A percentile compares a stretch with the other conserved stretches of the same genome.
Evolutionary conservation across 2,797 vertebrate species (phyloP).

Genomic region (Acipenser ruthenus): DNA sequence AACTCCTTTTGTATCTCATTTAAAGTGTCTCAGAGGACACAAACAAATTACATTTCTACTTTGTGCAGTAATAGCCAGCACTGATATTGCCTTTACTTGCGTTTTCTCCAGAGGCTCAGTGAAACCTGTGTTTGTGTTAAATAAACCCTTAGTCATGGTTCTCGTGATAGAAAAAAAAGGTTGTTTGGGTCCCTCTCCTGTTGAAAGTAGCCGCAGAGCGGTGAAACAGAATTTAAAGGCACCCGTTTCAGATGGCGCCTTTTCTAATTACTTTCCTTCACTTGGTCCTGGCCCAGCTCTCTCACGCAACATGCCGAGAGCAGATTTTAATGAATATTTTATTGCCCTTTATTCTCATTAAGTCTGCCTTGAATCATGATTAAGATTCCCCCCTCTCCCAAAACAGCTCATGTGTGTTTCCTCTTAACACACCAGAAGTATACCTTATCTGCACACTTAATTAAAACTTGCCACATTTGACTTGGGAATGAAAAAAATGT

Average conservation of each 20-base stretch:
- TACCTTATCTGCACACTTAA: slow-evolving; percentile 41
- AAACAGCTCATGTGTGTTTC: slow-evolving; percentile 26
- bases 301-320: slow-evolving; percentile 39
- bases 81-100: no score
- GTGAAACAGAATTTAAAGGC: slow-evolving; percentile 17
- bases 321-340: slow-evolving; percentile 70
- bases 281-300: slow-evolving; percentile 21
- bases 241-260: slow-evolving; percentile 14
- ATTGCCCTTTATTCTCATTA: slow-evolving; percentile 60
- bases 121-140: no score
- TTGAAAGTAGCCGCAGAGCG: neutral
- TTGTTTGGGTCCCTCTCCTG: no score
- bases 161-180: neutral
- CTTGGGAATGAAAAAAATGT: slow-evolving; percentile 29
- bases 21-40: no score
- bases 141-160: neutral
- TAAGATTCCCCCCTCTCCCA: slow-evolving; percentile 35
- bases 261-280: slow-evolving; percentile 29
- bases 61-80: no score
- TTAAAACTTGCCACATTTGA: slow-evolving; percentile 44
- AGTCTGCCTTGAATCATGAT: slow-evolving; percentile 52
- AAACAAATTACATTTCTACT: no score
- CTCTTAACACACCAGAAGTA: slow-evolving; percentile 24
- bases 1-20: no score
- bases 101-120: no score